A percentile compares a stretch with the other conserved stretches of the same genome.
Conservation (phyloP, 2,113 vertebrate genomes). For the Procapra przewalskii region DNA sequence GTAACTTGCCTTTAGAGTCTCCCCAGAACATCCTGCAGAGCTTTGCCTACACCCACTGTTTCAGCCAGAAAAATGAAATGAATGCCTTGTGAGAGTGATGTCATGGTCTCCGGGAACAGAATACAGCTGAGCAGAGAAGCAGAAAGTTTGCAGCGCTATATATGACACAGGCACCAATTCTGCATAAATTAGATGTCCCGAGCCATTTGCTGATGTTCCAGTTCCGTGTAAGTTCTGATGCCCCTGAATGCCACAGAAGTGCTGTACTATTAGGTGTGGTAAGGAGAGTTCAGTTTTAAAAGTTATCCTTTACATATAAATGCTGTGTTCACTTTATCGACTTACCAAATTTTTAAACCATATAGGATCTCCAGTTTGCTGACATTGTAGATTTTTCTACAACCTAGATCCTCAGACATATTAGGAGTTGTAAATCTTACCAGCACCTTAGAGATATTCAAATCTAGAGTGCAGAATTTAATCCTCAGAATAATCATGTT, state of each 20-base stretch:
- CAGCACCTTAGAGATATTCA: neutral
- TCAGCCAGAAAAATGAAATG: slow-evolving; percentile 24
- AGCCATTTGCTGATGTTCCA: neutral
- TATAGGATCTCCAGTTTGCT: neutral
- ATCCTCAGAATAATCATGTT: neutral
- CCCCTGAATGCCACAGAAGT: neutral
- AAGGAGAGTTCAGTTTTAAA: neutral
- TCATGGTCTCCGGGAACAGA: neutral
- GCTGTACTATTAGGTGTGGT: neutral
- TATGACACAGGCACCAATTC: neutral
- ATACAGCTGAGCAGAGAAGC: neutral
- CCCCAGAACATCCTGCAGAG: neutral
- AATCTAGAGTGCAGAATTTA: neutral
- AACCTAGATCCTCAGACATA: neutral
- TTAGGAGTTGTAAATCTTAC: neutral
- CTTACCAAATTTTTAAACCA: neutral
- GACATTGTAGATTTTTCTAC: neutral
- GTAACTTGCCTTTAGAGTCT: slow-evolving; percentile 24
- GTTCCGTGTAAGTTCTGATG: neutral
- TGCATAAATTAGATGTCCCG: neutral
- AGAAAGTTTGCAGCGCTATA: neutral
- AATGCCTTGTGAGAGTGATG: neutral
- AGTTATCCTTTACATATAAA: neutral
- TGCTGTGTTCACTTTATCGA: neutral
- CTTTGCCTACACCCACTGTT: neutral